phyloP scores from a whole-genome alignment of 92 coral and sea anemone species.

The Heliopora coerulea region DNA sequence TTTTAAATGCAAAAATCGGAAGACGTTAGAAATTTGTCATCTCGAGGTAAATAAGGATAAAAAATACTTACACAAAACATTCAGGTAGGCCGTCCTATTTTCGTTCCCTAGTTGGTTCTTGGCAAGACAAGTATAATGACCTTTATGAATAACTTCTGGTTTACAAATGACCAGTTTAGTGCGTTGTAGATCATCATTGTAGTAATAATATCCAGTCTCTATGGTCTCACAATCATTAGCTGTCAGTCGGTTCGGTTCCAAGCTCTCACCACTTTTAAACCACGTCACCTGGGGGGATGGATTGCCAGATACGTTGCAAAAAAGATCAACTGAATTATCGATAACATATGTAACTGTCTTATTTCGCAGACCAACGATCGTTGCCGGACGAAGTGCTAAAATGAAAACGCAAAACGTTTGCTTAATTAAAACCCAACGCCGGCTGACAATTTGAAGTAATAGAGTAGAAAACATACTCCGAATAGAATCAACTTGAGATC shows the following conservation, averaged over 20 bases:
- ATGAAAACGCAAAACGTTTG: background rate
- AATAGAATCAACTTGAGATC: too few relatives aligned
- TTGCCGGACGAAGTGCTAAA: slow-evolving; percentile 33
- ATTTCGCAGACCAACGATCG: slow-evolving; percentile 1
- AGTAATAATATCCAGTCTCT: slow-evolving; percentile 4
- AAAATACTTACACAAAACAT: slow-evolving; percentile 69
- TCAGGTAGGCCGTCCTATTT: slow-evolving; percentile 55
- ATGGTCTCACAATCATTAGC: background rate
- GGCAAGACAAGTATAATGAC: slow-evolving; percentile 71
- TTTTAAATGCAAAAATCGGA: too few relatives aligned
- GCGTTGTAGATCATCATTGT: background rate
- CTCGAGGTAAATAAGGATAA: background rate
- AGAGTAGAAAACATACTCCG: too few relatives aligned
- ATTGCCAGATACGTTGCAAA: slow-evolving; percentile 77
- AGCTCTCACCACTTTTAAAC: slow-evolving; percentile 33
- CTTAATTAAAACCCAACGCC: too few relatives aligned
- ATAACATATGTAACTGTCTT: background rate
- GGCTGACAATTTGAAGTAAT: too few relatives aligned
- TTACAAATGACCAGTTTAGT: slow-evolving; percentile 24
- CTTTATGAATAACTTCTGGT: slow-evolving; percentile 38
- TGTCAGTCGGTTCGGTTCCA: background rate
- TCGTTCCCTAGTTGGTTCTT: slow-evolving; percentile 44
- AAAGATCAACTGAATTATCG: slow-evolving; percentile 35
- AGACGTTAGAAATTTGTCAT: too few relatives aligned
- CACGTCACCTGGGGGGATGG: slow-evolving; percentile 63